Percentiles rank a stretch among this genome's conserved stretches.
Conservation (phyloP, 2,113 vertebrate genomes). For the Dipodomys merriami region DNA sequence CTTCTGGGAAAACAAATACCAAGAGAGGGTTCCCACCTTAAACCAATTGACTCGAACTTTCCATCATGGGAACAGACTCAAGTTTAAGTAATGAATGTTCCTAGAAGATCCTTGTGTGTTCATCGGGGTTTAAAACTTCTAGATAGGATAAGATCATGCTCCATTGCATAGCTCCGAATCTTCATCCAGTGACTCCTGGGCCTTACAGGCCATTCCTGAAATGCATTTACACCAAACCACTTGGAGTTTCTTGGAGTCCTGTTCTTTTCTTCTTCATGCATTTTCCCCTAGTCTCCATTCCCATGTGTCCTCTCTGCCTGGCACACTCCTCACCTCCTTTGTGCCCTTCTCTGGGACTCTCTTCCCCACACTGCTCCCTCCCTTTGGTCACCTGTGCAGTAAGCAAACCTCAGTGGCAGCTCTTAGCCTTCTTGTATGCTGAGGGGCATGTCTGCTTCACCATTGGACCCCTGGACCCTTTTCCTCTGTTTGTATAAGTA, state of each 20-base stretch:
- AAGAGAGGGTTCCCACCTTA: background rate
- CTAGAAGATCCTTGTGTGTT: background rate
- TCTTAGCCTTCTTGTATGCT: background rate
- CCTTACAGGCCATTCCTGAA: background rate
- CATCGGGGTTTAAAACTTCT: background rate
- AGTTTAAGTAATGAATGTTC: background rate
- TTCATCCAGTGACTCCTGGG: background rate
- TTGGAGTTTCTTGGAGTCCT: background rate
- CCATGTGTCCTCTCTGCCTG: fast-evolving
- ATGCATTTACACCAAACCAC: background rate
- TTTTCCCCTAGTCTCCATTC: background rate
- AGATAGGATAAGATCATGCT: background rate
- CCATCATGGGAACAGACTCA: background rate
- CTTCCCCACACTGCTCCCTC: fast-evolving
- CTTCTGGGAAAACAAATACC: background rate
- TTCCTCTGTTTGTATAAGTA: background rate
- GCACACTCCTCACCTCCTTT: background rate
- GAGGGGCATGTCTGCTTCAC: background rate
- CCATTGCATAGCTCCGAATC: background rate
- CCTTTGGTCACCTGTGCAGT: no score
- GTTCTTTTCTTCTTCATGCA: background rate
- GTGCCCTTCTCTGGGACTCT: background rate
- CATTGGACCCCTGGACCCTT: background rate
- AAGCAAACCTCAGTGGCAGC: fast-evolving
- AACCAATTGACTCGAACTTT: background rate